These are phyloP conservation scores for Caenorhabditis remanei DNA, from an alignment of 1,140 invertebrate species.

Conservation along the genomic window DNA sequence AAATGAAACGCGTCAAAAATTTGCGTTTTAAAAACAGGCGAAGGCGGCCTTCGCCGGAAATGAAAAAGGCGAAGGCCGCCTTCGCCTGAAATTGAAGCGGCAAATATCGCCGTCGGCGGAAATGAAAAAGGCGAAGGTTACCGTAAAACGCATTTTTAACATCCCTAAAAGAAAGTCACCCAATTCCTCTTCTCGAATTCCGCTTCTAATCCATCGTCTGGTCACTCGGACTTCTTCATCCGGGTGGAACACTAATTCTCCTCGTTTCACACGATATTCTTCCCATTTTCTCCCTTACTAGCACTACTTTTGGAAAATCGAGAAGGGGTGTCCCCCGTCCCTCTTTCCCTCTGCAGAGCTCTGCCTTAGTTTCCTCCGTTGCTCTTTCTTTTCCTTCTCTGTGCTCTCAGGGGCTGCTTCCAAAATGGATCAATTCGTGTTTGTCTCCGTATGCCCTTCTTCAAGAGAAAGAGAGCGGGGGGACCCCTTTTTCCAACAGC, in stretches of 20 bases:
- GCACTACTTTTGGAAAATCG: conserved; percentile 31
- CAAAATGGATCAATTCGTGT: conserved; percentile 47
- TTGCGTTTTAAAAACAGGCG: too few species aligned
- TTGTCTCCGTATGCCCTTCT: neutral
- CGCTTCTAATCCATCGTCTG: conserved; percentile 53
- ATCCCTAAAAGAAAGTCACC: neutral
- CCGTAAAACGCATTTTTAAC: too few species aligned
- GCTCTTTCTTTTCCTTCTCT: neutral
- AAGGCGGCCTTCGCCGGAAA: too few species aligned
- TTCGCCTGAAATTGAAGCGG: too few species aligned
- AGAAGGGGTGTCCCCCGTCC: conserved; percentile 10
- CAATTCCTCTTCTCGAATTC: conserved; percentile 49
- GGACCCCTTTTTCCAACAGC: neutral
- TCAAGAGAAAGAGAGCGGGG: conserved; percentile 5
- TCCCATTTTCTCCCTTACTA: neutral
- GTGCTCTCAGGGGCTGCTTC: neutral
- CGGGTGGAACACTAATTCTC: conserved; percentile 31
- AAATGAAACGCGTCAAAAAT: too few species aligned
- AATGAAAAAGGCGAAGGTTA: too few species aligned
- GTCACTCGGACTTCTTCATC: conserved; percentile 3
- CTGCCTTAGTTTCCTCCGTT: neutral
- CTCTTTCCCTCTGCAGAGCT: neutral
- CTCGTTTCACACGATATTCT: neutral
- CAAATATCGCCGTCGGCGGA: too few species aligned
- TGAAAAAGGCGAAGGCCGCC: too few species aligned